Percentiles rank a stretch among this genome's conserved stretches.
Evolutionary conservation across 2,888 invertebrate species (phyloP).

Genomic region (Habrosyne pyritoides): DNA sequence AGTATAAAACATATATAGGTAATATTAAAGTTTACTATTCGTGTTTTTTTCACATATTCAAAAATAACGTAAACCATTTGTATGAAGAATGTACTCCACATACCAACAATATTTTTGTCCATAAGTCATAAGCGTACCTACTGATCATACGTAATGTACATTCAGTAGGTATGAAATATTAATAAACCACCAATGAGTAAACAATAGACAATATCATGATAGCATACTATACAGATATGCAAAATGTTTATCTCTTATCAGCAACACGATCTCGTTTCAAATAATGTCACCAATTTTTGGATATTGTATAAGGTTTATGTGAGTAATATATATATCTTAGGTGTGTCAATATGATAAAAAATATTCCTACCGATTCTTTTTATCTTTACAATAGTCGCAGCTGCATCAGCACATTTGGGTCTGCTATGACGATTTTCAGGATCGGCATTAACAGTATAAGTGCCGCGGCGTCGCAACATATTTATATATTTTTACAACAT

Average conservation of each 20-base stretch:
- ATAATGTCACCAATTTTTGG: conserved; percentile 18
- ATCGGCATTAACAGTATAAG: conserved; percentile 74
- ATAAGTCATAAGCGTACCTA: too few relatives aligned
- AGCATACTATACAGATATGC: conserved; percentile 10
- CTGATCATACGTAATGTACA: too few relatives aligned
- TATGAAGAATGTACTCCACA: too few relatives aligned
- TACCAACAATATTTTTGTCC: too few relatives aligned
- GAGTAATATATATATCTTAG: background rate
- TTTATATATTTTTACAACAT: too few relatives aligned
- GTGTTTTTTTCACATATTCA: too few relatives aligned
- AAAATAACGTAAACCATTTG: too few relatives aligned
- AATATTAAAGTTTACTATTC: too few relatives aligned
- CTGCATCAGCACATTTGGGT: conserved; percentile 47
- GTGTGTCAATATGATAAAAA: background rate
- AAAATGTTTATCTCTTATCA: conserved; percentile 24
- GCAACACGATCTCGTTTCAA: conserved; percentile 20
- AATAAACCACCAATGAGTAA: background rate
- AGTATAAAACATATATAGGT: too few relatives aligned
- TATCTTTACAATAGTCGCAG: conserved; percentile 51
- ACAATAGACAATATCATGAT: background rate
- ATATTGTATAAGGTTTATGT: conserved; percentile 2
- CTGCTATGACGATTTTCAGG: conserved; percentile 50
- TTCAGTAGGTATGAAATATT: background rate
- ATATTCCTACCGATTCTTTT: conserved; percentile 14
- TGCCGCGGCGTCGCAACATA: conserved; percentile 75